phyloP scores from a whole-genome alignment of 2,113 vertebrate genomes.

The Hippotragus niger region DNA sequence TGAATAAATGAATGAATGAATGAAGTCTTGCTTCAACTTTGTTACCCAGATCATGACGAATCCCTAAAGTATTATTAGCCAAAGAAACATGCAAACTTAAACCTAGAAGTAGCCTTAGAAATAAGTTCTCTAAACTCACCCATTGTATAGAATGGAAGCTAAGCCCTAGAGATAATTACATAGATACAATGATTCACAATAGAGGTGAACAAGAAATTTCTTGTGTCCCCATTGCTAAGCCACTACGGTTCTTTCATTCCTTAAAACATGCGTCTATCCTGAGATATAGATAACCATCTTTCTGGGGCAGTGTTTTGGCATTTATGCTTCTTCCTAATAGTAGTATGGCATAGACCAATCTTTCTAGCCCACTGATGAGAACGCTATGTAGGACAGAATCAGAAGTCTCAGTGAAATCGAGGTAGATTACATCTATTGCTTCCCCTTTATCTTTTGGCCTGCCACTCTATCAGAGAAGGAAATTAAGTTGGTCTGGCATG shows the following conservation, averaged over 20 bases:
- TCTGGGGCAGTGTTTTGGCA: background rate
- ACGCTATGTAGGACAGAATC: background rate
- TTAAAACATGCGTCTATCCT: background rate
- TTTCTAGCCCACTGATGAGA: background rate
- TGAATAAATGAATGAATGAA: background rate
- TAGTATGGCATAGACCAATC: background rate
- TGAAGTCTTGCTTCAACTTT: background rate
- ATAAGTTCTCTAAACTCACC: background rate
- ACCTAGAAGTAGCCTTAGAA: background rate
- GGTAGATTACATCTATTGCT: conserved; percentile 61
- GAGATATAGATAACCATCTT: background rate
- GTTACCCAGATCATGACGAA: background rate
- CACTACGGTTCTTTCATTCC: background rate
- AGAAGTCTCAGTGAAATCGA: conserved; percentile 38
- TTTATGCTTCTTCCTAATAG: background rate
- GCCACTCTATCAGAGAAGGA: conserved; percentile 59
- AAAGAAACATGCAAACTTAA: background rate
- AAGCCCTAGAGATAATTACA: background rate
- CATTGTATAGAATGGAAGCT: background rate
- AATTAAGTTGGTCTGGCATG: conserved; percentile 63
- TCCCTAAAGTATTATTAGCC: background rate
- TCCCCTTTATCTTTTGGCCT: conserved; percentile 49
- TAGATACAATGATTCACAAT: background rate
- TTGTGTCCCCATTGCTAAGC: background rate
- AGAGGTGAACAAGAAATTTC: background rate